Evolutionary conservation across 2,113 vertebrate genomes (phyloP).

Genomic region (Furnarius figulus): DNA sequence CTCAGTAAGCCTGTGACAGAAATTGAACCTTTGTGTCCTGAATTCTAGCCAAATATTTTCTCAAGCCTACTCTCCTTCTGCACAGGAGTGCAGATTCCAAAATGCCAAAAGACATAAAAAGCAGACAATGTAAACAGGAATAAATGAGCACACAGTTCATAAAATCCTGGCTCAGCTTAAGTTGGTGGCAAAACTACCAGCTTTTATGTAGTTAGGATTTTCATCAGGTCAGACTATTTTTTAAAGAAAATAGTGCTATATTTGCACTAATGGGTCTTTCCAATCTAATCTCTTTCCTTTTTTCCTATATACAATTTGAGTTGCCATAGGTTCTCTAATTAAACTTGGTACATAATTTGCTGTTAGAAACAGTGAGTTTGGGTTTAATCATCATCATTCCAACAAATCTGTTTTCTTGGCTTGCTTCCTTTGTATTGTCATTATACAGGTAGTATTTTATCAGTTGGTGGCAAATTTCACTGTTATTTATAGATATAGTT

Average conservation of each 20-base stretch:
- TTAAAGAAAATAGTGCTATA: background rate
- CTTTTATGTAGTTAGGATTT: background rate
- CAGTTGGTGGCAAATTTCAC: background rate
- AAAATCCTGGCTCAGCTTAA: background rate
- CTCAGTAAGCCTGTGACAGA: constrained; percentile 24
- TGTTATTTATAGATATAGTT: background rate
- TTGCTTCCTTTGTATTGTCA: background rate
- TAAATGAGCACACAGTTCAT: background rate
- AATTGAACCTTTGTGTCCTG: constrained; percentile 19
- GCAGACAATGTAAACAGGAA: background rate
- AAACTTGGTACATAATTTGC: background rate
- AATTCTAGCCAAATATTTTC: constrained; percentile 30
- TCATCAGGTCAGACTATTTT: background rate
- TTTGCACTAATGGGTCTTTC: background rate
- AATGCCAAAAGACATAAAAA: background rate
- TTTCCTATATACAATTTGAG: background rate
- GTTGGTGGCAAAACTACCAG: background rate
- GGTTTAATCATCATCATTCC: background rate
- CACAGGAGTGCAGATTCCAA: constrained; percentile 4
- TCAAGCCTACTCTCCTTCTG: constrained; percentile 52
- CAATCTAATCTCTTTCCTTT: background rate
- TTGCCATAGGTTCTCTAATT: background rate
- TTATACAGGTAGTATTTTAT: background rate
- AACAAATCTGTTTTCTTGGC: background rate
- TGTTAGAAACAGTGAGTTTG: background rate